Percentiles rank a stretch among this genome's conserved stretches.
phyloP scores from a whole-genome alignment of 2,797 vertebrate species.

The Pseudochromis fuscus region DNA sequence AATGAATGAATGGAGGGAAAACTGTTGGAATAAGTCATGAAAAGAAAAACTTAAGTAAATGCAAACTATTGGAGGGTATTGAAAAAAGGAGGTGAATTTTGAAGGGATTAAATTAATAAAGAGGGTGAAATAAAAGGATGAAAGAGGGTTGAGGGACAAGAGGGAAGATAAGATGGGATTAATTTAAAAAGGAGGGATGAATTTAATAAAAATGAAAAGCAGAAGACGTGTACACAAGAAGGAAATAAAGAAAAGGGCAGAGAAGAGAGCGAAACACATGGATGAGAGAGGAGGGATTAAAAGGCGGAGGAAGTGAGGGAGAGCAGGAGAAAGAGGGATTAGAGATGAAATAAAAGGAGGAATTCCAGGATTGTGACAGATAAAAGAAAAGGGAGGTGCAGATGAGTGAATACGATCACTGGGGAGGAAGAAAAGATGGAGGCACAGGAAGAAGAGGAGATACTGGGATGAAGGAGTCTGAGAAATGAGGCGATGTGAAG shows the following conservation, averaged over 20 bases:
- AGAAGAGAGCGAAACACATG: constrained; percentile 24
- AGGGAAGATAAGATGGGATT: constrained; percentile 59
- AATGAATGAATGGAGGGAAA: too few relatives aligned
- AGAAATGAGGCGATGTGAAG: not conserved
- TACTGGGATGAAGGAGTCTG: not conserved
- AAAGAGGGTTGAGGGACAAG: constrained; percentile 40
- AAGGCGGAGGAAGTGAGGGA: constrained; percentile 42
- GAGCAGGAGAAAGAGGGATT: constrained; percentile 45
- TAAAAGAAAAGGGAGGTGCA: constrained; percentile 25
- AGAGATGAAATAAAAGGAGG: constrained; percentile 48
- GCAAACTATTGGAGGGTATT: too few relatives aligned
- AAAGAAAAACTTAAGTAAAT: too few relatives aligned
- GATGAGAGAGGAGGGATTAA: constrained; percentile 40
- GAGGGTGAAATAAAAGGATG: constrained; percentile 29
- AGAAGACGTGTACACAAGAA: not conserved
- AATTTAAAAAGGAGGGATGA: constrained; percentile 66
- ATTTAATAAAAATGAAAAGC: constrained; percentile 35
- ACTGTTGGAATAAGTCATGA: too few relatives aligned
- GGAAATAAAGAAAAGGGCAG: constrained; percentile 13
- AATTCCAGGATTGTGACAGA: constrained; percentile 39
- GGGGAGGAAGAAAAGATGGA: not conserved
- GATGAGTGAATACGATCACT: not conserved
- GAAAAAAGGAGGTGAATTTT: not conserved
- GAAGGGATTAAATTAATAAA: constrained; percentile 27
- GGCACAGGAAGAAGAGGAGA: not conserved